Evolutionary conservation across 2,888 invertebrate genomes (phyloP).

Genomic region (Choristoneura rosaceana): DNA sequence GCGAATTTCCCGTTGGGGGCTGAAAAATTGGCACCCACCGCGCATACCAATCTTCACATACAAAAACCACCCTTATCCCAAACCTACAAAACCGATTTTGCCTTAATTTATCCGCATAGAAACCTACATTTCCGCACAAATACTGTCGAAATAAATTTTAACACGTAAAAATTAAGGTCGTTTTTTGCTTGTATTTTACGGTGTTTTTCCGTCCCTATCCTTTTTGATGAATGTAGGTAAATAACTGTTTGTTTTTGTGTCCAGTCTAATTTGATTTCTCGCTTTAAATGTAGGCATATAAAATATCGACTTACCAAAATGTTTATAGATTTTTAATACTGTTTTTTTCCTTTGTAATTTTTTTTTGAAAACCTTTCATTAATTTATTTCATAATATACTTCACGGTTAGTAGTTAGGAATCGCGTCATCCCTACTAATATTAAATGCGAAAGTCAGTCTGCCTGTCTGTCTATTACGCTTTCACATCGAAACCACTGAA

Average conservation of each 20-base stretch:
- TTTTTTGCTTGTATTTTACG: background rate
- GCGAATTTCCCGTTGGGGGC: slow-evolving; percentile 76
- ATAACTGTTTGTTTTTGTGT: slow-evolving; percentile 37
- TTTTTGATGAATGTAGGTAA: slow-evolving; percentile 41
- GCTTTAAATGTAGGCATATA: slow-evolving; percentile 8
- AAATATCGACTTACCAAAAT: too few species aligned
- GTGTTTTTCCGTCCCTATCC: slow-evolving; percentile 36
- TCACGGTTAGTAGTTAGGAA: too few species aligned
- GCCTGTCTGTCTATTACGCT: too few species aligned
- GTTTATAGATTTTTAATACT: too few species aligned
- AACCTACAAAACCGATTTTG: slow-evolving; percentile 11
- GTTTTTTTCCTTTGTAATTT: too few species aligned
- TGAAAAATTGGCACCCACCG: slow-evolving; percentile 83
- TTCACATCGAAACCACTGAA: too few species aligned
- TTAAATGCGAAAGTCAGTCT: too few species aligned
- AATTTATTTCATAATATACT: too few species aligned
- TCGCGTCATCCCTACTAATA: too few species aligned
- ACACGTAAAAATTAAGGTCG: slow-evolving; percentile 16
- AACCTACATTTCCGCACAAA: slow-evolving; percentile 25
- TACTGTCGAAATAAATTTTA: slow-evolving; percentile 26
- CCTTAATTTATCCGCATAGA: background rate
- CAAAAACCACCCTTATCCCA: slow-evolving; percentile 56
- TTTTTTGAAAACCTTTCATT: too few species aligned
- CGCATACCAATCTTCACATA: slow-evolving; percentile 59
- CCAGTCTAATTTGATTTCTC: slow-evolving; percentile 35